phyloP scores from a whole-genome alignment of 2,113 vertebrate species.

The Hemichromis elongatus region DNA sequence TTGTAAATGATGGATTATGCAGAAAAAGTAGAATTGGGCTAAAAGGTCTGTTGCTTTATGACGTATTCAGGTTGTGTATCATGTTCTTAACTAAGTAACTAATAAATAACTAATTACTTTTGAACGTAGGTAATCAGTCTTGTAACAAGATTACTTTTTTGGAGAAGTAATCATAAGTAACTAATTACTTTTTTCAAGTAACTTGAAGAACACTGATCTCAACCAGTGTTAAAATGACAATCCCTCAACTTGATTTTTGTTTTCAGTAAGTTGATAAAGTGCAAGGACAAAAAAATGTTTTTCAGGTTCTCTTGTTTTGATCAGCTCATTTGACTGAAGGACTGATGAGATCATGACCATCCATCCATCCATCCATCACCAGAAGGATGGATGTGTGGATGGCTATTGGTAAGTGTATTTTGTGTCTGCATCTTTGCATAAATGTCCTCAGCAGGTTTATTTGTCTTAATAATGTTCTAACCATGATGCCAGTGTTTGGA shows the following conservation, averaged over 20 bases:
- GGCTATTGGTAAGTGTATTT: neutral
- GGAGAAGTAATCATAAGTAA: no score
- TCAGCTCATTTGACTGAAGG: neutral
- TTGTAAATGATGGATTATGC: no score
- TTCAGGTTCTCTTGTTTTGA: neutral
- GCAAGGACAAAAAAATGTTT: rapidly evolving
- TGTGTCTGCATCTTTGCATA: neutral
- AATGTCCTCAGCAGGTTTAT: neutral
- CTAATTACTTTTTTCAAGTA: no score
- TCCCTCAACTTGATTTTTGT: neutral
- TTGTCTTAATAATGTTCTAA: neutral
- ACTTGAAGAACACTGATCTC: no score
- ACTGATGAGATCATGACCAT: neutral
- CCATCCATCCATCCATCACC: rapidly evolving
- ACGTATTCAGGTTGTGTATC: no score
- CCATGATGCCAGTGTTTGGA: neutral
- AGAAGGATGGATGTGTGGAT: no score
- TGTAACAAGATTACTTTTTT: no score
- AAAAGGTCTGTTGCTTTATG: no score
- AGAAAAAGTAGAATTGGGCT: no score
- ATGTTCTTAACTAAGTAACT: no score
- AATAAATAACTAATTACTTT: no score
- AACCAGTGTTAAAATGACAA: rapidly evolving
- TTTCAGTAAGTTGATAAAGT: neutral
- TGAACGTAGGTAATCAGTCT: no score